Evolutionary conservation across 2,888 invertebrate species (phyloP), one percentile per base, ranked within the genome.

Genomic region (Habrosyne pyritoides): DNA sequence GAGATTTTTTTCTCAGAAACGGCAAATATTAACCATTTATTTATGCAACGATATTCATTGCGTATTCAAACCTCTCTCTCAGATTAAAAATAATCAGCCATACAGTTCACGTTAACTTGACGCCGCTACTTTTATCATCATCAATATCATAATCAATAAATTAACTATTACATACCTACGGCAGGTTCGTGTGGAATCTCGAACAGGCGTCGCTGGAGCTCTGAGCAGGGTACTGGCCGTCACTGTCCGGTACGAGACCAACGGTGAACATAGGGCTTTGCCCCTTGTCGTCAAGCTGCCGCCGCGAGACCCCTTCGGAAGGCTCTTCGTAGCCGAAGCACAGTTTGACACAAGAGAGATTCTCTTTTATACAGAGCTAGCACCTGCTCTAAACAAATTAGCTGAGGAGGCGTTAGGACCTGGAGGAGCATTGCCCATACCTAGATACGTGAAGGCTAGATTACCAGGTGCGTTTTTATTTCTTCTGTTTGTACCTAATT

Each of bases 281-380:
- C 93, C 86, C 82, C 77, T 97, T 53, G 95, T 97, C 65, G 95
- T 96, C 60, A 97, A 97, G 81, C 91, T 96, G 52, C 93, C 96
- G 26, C 97, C 97, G 0, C 94, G 95, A 67, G 96, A 97, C 80
- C 96, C 96, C 0, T 96, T 96, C 83, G 96, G 95, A 60, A 91
- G 96, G 54, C 95, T 95, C 67, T 96, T 96, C 83, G 96, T 97
- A 59, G 96, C 96, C 22, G 96, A 96, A 80, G 96, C 96, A 0
- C 96, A 96, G 81, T 97, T 97, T 79, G 96, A 97, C 83, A 94
- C 96, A 5, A 92, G 97, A 59, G 97, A 97, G 87, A 96, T 97
- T 71, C 94, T 96, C 66, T 97, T 97, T 87, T 97, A 97, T 80
- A 96, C 96, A 0, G 95, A 96, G 92, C 95, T 96, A 73, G 94